Conservation (phyloP, 2,113 vertebrate genomes). For the Eleginops maclovinus region DNA sequence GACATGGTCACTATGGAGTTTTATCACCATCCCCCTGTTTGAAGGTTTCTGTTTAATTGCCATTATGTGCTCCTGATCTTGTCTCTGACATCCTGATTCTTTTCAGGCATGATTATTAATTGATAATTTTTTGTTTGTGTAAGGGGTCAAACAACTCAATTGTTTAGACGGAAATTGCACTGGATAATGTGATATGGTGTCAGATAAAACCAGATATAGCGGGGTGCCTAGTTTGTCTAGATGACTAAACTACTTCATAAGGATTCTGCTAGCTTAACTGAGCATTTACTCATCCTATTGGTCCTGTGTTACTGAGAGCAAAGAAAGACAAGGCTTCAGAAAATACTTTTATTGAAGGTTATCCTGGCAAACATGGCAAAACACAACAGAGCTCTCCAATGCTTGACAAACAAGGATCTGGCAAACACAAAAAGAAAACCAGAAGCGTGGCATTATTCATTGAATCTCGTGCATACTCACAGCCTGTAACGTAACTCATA, state of each 20-base stretch:
- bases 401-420: no score
- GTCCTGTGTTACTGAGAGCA: neutral
- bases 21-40: neutral
- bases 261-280: neutral
- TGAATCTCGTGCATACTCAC: neutral
- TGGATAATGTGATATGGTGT: neutral
- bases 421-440: no score
- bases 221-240: neutral
- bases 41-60: conserved; percentile 12
- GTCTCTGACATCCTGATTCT: conserved; percentile 21
- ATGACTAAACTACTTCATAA: neutral
- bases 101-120: conserved; percentile 23
- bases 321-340: no score
- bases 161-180: conserved; percentile 1
- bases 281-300: neutral
- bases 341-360: no score
- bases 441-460: neutral
- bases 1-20: neutral
- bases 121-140: conserved; percentile 1
- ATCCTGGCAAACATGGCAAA: no score
- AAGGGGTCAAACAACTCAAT: neutral
- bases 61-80: conserved; percentile 21
- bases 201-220: conserved; percentile 10
- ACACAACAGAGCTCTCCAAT: no score
- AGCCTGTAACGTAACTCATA: neutral